phyloP scores from a whole-genome alignment of 1,140 invertebrate species.

The Eumaeus atala region DNA sequence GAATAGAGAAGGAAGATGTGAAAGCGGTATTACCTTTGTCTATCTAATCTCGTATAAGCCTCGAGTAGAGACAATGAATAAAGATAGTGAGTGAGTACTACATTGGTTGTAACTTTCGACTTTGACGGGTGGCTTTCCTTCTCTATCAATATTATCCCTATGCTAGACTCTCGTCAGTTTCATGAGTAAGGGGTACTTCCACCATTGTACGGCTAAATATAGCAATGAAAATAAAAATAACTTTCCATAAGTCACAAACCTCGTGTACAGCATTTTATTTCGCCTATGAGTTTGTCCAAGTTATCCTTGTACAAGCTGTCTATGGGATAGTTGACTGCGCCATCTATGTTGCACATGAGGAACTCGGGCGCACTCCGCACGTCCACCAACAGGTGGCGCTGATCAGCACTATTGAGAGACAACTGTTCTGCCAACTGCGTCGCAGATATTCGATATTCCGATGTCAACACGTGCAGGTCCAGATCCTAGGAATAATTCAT shows the following conservation, averaged over 20 bases:
- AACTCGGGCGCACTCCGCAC: constrained; percentile 47
- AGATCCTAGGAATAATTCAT: constrained; percentile 33
- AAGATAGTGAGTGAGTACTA: too few species aligned
- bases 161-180: too few species aligned
- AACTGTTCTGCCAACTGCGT: constrained; percentile 32
- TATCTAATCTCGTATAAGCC: too few species aligned
- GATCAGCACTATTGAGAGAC: constrained; percentile 14
- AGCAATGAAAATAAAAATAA: neutral
- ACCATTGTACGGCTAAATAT: neutral
- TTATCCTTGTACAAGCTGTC: constrained; percentile 27
- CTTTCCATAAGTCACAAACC: constrained; percentile 24
- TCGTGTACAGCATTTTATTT: constrained; percentile 19
- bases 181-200: too few species aligned
- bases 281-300: constrained; percentile 25
- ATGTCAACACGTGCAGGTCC: constrained; percentile 37
- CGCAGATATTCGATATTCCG: constrained; percentile 33
- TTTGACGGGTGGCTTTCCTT: too few species aligned
- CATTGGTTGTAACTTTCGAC: too few species aligned
- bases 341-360: constrained; percentile 50
- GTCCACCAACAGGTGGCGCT: constrained; percentile 40
- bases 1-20: too few species aligned
- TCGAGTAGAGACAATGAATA: too few species aligned
- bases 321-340: constrained; percentile 48
- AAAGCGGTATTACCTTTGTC: too few species aligned
- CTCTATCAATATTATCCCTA: too few species aligned